phyloP scores from a whole-genome alignment of 2,113 vertebrate species.

The Steatornis caripensis region DNA sequence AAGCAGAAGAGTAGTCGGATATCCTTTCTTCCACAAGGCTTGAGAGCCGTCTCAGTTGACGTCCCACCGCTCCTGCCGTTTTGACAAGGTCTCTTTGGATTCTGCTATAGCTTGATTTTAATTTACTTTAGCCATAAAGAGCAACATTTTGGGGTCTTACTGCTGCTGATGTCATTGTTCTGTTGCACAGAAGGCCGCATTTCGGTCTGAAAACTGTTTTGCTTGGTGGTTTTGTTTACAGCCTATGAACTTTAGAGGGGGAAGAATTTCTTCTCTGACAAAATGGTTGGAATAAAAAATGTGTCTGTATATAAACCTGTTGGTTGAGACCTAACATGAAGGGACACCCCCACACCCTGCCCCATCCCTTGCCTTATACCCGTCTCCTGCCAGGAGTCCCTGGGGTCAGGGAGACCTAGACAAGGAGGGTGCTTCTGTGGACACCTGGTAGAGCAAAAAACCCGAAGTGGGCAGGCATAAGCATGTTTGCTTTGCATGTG shows the following conservation, averaged over 20 bases:
- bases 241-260: background rate
- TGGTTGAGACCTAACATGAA: background rate
- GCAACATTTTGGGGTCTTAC: background rate
- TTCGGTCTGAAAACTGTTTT: background rate
- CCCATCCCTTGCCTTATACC: too few species aligned
- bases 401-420: background rate
- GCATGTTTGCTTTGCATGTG: background rate
- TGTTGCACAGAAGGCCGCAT: background rate
- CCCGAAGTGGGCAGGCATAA: background rate
- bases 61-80: background rate
- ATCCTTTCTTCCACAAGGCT: background rate
- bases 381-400: background rate
- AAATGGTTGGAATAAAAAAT: background rate
- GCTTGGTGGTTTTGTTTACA: background rate
- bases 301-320: background rate
- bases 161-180: background rate
- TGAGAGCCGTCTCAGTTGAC: background rate
- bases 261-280: background rate
- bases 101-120: background rate
- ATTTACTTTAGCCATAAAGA: background rate
- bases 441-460: background rate
- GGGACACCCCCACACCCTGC: rapidly evolving
- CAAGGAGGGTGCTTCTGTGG: background rate
- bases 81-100: background rate
- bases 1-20: background rate